Evolutionary conservation across 2,888 invertebrate genomes (phyloP).

Genomic region (Dascillus cervinus): DNA sequence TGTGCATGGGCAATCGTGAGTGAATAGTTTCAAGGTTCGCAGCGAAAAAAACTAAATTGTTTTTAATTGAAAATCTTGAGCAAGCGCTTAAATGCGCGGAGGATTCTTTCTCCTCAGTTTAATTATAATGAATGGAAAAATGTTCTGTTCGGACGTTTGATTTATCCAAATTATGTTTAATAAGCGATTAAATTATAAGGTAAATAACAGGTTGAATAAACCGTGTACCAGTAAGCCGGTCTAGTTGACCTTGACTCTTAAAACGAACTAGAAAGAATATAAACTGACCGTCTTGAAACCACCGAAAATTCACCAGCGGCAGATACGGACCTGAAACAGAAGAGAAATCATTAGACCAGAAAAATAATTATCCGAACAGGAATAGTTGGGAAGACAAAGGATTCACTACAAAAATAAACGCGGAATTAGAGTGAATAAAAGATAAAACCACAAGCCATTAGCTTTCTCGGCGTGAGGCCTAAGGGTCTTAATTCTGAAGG

Average conservation of each 20-base stretch:
- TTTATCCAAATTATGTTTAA: slow-evolving; percentile 28
- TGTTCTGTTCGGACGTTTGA: slow-evolving; percentile 23
- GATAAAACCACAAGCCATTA: slow-evolving; percentile 7
- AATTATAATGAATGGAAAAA: no score
- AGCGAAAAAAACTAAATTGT: no score
- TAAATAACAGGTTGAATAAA: slow-evolving; percentile 26
- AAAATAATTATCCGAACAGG: no score
- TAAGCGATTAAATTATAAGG: slow-evolving; percentile 28
- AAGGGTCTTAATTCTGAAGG: slow-evolving; percentile 12
- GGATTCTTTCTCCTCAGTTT: no score
- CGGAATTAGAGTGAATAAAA: slow-evolving; percentile 8
- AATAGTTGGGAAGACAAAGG: slow-evolving; percentile 2
- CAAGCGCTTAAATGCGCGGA: no score
- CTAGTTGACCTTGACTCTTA: slow-evolving; percentile 19
- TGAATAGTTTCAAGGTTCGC: no score
- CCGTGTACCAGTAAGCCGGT: slow-evolving; percentile 11
- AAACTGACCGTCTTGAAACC: slow-evolving; percentile 3
- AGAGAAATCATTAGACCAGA: no score
- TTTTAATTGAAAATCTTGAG: no score
- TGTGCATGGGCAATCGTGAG: no score
- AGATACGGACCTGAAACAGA: no score
- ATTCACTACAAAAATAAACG: slow-evolving; percentile 5
- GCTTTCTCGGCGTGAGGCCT: slow-evolving; percentile 8
- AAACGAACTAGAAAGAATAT: not conserved
- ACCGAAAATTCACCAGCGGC: no score